Conservation (phyloP, 2,888 invertebrate species). For the Synanthedon vespiformis region DNA sequence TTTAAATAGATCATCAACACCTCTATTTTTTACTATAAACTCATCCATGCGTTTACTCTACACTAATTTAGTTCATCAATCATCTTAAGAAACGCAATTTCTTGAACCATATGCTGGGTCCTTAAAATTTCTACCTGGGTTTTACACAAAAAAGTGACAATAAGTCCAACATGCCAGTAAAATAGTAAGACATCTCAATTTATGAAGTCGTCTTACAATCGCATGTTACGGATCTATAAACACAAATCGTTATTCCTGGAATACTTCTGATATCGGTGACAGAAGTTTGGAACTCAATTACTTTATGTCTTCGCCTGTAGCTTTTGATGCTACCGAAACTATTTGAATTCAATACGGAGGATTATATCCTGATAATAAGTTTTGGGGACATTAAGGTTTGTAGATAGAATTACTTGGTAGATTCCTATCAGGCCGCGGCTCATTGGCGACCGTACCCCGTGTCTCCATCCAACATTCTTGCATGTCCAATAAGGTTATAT, state of each 20-base stretch:
- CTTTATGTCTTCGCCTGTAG: conserved; percentile 30
- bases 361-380: conserved; percentile 9
- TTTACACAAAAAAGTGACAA: conserved; percentile 50
- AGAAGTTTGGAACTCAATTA: conserved; percentile 29
- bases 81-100: conserved; percentile 53
- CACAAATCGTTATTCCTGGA: conserved; percentile 30
- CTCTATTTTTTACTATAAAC: conserved; percentile 14
- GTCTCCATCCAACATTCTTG: conserved; percentile 45
- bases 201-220: conserved; percentile 30
- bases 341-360: conserved; percentile 2
- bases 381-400: conserved; percentile 9
- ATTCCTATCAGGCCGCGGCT: conserved; percentile 35
- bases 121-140: conserved; percentile 44
- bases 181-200: conserved; percentile 61
- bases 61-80: conserved; percentile 58
- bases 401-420: conserved; percentile 19
- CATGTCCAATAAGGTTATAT: conserved; percentile 46
- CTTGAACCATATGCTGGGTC: conserved; percentile 37
- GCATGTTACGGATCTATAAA: conserved; percentile 7
- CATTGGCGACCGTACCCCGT: conserved; percentile 45
- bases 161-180: conserved; percentile 45
- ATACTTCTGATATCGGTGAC: conserved; percentile 16
- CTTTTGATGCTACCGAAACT: conserved; percentile 30
- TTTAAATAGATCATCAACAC: conserved; percentile 41
- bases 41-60: conserved; percentile 34